These are phyloP conservation scores for Heliconius eleuchia DNA, from an alignment of 1,140 invertebrate species.

Conservation along the genomic window DNA sequence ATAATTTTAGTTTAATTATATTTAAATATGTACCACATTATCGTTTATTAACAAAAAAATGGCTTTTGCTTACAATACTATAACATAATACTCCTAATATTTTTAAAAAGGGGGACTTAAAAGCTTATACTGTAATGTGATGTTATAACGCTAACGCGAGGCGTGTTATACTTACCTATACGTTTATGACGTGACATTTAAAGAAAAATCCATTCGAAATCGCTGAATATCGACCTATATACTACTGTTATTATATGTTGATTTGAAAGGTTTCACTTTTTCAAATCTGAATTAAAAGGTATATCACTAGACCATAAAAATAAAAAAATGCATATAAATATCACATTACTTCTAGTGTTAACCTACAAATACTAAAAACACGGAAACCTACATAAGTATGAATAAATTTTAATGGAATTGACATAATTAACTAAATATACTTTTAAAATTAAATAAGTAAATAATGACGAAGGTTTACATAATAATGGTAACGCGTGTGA, in stretches of 20 bases:
- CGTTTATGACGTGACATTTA: conserved; percentile 6
- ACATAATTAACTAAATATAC: not conserved
- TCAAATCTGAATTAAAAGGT: no score
- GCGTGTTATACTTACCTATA: not conserved
- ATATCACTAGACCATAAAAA: not conserved
- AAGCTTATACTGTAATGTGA: not conserved
- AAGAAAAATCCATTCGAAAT: conserved; percentile 33
- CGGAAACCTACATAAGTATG: not conserved
- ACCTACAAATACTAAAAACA: not conserved
- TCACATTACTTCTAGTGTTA: no score
- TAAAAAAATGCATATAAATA: not conserved
- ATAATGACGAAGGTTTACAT: conserved; percentile 4
- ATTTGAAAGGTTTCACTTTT: not conserved
- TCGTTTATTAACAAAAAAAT: not conserved
- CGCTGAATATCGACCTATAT: conserved; percentile 23
- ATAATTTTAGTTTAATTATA: no score
- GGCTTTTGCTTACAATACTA: not conserved
- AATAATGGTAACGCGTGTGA: conserved; percentile 2
- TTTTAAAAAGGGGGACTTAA: not conserved
- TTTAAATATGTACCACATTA: no score
- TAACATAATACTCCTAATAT: not conserved
- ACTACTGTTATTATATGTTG: conserved; percentile 17
- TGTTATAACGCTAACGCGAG: conserved; percentile 20
- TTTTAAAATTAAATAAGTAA: not conserved
- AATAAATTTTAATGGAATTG: not conserved